Evolutionary conservation across 2,888 invertebrate genomes (phyloP).

Genomic region (Smittia sp.): DNA sequence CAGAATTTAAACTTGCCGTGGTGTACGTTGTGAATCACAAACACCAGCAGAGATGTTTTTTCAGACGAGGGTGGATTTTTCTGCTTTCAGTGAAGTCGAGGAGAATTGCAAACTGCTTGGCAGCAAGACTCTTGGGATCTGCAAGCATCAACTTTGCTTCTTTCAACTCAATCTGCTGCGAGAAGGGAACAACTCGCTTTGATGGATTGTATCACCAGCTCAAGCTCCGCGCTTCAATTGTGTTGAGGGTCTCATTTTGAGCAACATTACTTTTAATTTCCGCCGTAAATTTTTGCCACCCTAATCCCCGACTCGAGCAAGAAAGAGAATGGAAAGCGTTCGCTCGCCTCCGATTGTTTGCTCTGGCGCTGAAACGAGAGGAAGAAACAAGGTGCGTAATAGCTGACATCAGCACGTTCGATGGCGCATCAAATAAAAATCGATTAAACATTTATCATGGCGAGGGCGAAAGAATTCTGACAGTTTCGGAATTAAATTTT

Average conservation of each 20-base stretch:
- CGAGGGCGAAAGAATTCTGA: not conserved
- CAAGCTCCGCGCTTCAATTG: constrained; percentile 2
- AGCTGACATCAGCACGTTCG: constrained; percentile 27
- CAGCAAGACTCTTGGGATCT: not conserved
- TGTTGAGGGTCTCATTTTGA: constrained; percentile 28
- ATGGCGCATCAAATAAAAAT: constrained; percentile 37
- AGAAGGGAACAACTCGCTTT: constrained; percentile 24
- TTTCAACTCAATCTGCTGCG: not conserved
- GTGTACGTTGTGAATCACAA: constrained; percentile 33
- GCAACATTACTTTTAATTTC: constrained; percentile 39
- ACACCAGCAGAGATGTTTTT: constrained; percentile 14
- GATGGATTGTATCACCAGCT: constrained; percentile 34
- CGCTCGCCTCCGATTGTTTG: not conserved
- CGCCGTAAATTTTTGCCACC: constrained; percentile 34
- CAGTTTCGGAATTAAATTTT: not conserved
- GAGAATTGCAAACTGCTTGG: not conserved
- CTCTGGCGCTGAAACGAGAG: not conserved
- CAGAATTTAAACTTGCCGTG: constrained; percentile 31
- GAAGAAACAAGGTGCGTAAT: constrained; percentile 37
- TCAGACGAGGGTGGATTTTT: not conserved
- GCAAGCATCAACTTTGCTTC: not conserved
- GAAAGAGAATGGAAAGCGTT: not conserved
- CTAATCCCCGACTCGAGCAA: not conserved
- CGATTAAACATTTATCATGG: constrained; percentile 36
- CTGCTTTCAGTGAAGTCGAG: not conserved